phyloP scores from a whole-genome alignment of 2,113 vertebrate genomes.

The Ageneiosus marmoratus region DNA sequence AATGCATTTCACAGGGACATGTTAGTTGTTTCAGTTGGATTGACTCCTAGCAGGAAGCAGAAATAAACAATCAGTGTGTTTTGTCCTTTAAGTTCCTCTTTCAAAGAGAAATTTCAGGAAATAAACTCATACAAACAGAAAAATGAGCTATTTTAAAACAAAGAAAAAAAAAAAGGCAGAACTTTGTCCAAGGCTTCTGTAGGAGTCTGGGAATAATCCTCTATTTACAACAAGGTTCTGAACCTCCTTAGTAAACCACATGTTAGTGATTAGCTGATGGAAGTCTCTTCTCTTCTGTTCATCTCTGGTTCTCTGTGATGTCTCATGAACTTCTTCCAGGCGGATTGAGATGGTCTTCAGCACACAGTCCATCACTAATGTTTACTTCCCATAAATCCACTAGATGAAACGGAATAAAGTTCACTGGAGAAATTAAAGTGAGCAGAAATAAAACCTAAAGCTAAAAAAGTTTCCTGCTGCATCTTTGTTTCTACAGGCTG shows the following conservation, averaged over 20 bases:
- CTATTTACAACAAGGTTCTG: neutral
- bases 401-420: neutral
- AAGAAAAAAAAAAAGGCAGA: neutral
- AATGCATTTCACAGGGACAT: too few relatives aligned
- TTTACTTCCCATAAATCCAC: neutral
- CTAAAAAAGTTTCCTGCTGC: neutral
- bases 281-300: neutral
- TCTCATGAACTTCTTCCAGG: neutral
- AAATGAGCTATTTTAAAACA: neutral
- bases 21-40: neutral
- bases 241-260: neutral
- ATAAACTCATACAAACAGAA: neutral
- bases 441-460: neutral
- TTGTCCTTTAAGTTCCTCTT: neutral
- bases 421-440: neutral
- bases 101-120: neutral
- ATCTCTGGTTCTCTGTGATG: neutral
- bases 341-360: neutral
- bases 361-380: neutral
- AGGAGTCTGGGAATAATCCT: neutral
- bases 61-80: neutral
- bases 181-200: neutral
- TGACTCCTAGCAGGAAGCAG: neutral
- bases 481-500: neutral
- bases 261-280: too few relatives aligned